Evolutionary conservation across 2,113 vertebrate genomes (phyloP).

Genomic region (Pogona vitticeps): DNA sequence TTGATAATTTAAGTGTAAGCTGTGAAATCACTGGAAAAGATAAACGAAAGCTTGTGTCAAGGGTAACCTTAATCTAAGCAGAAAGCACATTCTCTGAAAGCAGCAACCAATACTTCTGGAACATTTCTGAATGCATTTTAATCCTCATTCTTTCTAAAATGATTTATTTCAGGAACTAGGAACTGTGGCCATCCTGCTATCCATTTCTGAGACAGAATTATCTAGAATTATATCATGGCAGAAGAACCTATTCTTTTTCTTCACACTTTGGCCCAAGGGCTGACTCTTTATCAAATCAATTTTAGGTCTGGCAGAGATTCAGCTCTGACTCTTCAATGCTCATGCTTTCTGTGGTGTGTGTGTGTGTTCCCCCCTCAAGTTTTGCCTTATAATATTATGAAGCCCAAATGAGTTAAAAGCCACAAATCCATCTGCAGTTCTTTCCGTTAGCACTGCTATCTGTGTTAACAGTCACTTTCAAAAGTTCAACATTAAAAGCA

Average conservation of each 20-base stretch:
- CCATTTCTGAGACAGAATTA: neutral
- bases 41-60: neutral
- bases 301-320: slow-evolving; percentile 26
- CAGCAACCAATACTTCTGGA: neutral
- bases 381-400: neutral
- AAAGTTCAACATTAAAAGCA: neutral
- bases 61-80: neutral
- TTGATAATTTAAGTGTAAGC: neutral
- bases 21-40: neutral
- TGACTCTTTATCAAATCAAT: slow-evolving; percentile 41
- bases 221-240: neutral
- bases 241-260: slow-evolving; percentile 22
- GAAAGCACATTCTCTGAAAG: neutral
- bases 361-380: neutral
- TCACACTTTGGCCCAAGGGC: neutral
- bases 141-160: neutral
- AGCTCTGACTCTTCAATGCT: neutral
- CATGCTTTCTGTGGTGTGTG: neutral
- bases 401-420: neutral
- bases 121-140: neutral
- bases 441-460: neutral
- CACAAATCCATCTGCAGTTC: neutral
- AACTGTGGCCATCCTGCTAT: neutral
- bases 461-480: neutral
- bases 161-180: neutral